phyloP scores from a whole-genome alignment of 2,888 invertebrate species.

The Adelognathus sp. region DNA sequence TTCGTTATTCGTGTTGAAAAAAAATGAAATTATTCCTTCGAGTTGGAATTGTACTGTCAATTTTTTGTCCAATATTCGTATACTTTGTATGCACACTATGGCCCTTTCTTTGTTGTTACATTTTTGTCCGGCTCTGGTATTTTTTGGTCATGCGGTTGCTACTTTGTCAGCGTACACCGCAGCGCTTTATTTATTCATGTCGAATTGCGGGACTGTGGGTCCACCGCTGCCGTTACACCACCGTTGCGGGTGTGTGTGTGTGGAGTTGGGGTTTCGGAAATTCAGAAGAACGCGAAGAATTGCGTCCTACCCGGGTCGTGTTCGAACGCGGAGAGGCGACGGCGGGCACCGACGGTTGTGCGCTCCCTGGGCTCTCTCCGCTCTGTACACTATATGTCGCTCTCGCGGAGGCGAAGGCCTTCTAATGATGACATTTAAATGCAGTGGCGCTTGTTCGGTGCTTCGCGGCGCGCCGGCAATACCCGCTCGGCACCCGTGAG shows the following conservation, averaged over 20 bases:
- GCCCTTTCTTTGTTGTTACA: not conserved
- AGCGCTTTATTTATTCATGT: slow-evolving; percentile 78
- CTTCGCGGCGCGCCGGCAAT: slow-evolving; percentile 68
- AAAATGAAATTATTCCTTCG: too few relatives aligned
- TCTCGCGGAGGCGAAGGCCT: slow-evolving; percentile 71
- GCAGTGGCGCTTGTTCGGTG: slow-evolving; percentile 80
- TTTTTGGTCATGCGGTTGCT: slow-evolving; percentile 21
- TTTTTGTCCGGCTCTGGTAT: slow-evolving; percentile 1
- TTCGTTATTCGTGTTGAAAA: too few relatives aligned
- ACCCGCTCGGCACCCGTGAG: slow-evolving; percentile 44
- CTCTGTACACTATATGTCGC: too few relatives aligned
- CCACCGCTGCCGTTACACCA: slow-evolving; percentile 58
- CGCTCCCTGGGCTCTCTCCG: not conserved
- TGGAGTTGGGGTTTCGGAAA: slow-evolving; percentile 62
- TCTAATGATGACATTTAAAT: slow-evolving; percentile 81
- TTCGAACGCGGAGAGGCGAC: slow-evolving; percentile 49
- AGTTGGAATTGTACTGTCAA: too few relatives aligned
- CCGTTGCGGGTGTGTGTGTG: slow-evolving; percentile 61
- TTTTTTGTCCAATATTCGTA: too few relatives aligned
- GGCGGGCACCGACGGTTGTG: slow-evolving; percentile 6
- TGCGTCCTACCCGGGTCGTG: slow-evolving; percentile 49
- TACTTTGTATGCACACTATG: not conserved
- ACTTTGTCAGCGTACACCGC: slow-evolving; percentile 61
- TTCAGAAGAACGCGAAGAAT: slow-evolving; percentile 60
- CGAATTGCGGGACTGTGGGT: slow-evolving; percentile 62